These are phyloP conservation scores for Gymnodraco acuticeps DNA, from an alignment of 2,797 vertebrate genomes.

Conservation along the genomic window DNA sequence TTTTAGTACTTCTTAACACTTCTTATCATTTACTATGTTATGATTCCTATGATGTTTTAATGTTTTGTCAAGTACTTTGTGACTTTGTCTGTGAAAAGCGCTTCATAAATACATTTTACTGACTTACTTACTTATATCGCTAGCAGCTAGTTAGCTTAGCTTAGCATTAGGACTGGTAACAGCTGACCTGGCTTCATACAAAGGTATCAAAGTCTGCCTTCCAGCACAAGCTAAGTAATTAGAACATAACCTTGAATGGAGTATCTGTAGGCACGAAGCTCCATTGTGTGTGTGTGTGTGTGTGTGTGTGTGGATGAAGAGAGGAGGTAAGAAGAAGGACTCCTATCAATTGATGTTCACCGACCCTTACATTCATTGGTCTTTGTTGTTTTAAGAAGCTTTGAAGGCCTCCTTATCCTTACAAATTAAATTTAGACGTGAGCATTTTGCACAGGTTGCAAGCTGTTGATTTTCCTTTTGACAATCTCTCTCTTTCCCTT, in stretches of 20 bases:
- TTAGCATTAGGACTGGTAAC: too few relatives aligned
- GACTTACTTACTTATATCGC: too few relatives aligned
- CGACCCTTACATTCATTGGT: constrained; percentile 37
- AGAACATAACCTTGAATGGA: neutral
- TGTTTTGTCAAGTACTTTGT: too few relatives aligned
- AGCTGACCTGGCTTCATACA: too few relatives aligned
- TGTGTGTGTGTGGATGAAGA: neutral
- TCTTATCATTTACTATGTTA: too few relatives aligned
- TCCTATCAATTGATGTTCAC: constrained; percentile 55
- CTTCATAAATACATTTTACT: too few relatives aligned
- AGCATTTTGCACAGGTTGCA: constrained; percentile 40
- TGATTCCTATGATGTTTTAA: too few relatives aligned
- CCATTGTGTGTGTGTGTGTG: neutral
- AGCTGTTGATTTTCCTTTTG: constrained; percentile 36
- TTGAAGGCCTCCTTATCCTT: constrained; percentile 57
- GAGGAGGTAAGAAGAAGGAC: constrained; percentile 30
- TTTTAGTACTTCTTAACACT: too few relatives aligned
- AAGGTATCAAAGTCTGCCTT: too few relatives aligned
- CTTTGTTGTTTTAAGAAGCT: constrained; percentile 69
- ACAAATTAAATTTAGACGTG: constrained; percentile 51
- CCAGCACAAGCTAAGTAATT: neutral
- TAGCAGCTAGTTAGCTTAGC: neutral
- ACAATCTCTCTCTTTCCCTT: constrained; percentile 14
- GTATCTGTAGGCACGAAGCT: neutral
- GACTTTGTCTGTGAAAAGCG: too few relatives aligned